Conservation (phyloP, 2,797 vertebrate genomes). For the Danio albolineatus region DNA sequence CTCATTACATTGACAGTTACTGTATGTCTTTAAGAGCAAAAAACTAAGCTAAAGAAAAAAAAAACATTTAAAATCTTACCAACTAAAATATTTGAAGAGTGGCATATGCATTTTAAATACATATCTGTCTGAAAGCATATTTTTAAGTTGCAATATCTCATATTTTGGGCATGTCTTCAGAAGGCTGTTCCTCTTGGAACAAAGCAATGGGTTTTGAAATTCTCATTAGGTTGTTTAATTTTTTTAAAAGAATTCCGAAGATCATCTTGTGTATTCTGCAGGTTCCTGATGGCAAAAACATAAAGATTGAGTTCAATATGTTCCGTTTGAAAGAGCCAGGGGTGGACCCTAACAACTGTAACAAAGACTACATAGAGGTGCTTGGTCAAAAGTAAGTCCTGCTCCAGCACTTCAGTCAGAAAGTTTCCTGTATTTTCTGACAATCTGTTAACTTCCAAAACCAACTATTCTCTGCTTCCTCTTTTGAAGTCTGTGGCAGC, state of each 20-base stretch:
- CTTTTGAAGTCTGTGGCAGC: too few species aligned
- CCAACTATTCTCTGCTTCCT: too few species aligned
- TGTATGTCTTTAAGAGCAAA: too few species aligned
- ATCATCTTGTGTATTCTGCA: constrained; percentile 55
- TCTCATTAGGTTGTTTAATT: neutral
- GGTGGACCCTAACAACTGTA: constrained; percentile 71
- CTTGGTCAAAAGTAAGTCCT: constrained; percentile 73
- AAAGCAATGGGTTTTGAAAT: neutral
- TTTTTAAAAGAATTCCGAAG: neutral
- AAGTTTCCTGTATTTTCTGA: neutral
- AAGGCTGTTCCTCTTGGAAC: neutral
- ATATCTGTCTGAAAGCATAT: too few species aligned
- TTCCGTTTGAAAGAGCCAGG: constrained; percentile 82
- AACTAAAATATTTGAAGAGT: too few species aligned
- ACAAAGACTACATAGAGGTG: constrained; percentile 81
- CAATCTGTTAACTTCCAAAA: too few species aligned
- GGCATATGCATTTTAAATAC: too few species aligned
- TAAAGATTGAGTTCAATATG: constrained; percentile 77
- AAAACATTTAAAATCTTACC: too few species aligned
- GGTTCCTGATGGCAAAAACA: constrained; percentile 69
- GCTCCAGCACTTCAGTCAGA: neutral
- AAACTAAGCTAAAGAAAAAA: too few species aligned
- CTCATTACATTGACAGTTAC: too few species aligned
- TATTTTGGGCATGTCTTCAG: too few species aligned
- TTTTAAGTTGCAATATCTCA: too few species aligned